Evolutionary conservation across 2,888 invertebrate species (phyloP).

Genomic region (Panopea generosa): DNA sequence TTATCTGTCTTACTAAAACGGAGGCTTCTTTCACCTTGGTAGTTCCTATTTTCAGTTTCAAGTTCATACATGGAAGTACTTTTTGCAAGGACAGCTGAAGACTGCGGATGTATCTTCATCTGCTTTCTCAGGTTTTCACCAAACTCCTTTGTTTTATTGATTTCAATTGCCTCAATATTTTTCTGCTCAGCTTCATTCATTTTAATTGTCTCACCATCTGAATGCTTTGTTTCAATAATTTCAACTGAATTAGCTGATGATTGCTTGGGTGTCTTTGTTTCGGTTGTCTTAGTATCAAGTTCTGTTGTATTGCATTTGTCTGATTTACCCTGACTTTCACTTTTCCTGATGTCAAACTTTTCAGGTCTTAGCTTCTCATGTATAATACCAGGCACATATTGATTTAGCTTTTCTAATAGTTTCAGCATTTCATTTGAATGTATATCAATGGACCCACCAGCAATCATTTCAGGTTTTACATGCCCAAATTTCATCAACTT

Average conservation of each 20-base stretch:
- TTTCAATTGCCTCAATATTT: background rate
- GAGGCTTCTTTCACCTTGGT: conserved; percentile 4
- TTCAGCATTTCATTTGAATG: background rate
- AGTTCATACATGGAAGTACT: conserved; percentile 27
- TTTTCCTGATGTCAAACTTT: background rate
- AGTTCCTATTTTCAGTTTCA: conserved; percentile 1
- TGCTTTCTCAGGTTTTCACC: background rate
- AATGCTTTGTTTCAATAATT: background rate
- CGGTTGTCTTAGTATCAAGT: background rate
- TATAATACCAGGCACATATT: conserved; percentile 4
- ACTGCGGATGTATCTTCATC: background rate
- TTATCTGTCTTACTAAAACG: conserved; percentile 8
- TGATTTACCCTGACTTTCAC: background rate
- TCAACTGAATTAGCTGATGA: background rate
- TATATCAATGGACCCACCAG: conserved; percentile 7
- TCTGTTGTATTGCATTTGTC: background rate
- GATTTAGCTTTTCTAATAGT: conserved; percentile 1
- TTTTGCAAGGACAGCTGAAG: background rate
- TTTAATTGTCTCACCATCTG: background rate
- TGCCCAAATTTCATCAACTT: conserved; percentile 6
- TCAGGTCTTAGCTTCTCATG: background rate
- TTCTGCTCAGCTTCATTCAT: background rate
- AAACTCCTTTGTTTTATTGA: no score
- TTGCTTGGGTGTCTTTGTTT: background rate
- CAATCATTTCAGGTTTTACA: background rate